Evolutionary conservation across 2,888 invertebrate species (phyloP).

Genomic region (Nemapogon koenigi): DNA sequence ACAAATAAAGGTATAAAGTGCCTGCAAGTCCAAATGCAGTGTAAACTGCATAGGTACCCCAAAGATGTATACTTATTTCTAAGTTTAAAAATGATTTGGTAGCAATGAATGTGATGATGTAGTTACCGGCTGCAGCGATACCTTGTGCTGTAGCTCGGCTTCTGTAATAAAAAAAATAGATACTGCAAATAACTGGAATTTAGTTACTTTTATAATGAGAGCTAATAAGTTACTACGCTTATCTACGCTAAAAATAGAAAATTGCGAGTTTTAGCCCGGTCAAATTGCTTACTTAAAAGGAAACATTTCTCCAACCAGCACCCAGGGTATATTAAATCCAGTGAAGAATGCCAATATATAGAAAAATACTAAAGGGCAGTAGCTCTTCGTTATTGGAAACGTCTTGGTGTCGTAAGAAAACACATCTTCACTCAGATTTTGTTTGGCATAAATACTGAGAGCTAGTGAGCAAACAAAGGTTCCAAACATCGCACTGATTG

Average conservation of each 20-base stretch:
- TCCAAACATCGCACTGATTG: slow-evolving; percentile 42
- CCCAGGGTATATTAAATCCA: slow-evolving; percentile 58
- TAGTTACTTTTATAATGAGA: too few species aligned
- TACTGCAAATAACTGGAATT: too few species aligned
- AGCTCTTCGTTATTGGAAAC: slow-evolving; percentile 39
- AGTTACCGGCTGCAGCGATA: slow-evolving; percentile 57
- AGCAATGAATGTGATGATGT: slow-evolving; percentile 53
- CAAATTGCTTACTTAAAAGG: slow-evolving; percentile 63
- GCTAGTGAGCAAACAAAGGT: slow-evolving; percentile 39
- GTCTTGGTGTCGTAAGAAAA: slow-evolving; percentile 48
- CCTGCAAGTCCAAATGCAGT: slow-evolving; percentile 48
- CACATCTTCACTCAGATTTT: slow-evolving; percentile 31
- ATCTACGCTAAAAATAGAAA: too few species aligned
- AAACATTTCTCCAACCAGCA: slow-evolving; percentile 63
- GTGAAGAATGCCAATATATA: slow-evolving; percentile 40
- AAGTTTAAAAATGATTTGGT: slow-evolving; percentile 61
- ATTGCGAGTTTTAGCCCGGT: too few species aligned
- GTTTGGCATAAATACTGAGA: slow-evolving; percentile 48
- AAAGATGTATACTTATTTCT: slow-evolving; percentile 41
- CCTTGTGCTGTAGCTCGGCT: slow-evolving; percentile 62
- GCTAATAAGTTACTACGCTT: too few species aligned
- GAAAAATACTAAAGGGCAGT: slow-evolving; percentile 42
- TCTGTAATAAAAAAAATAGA: slow-evolving; percentile 28
- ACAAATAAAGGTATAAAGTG: slow-evolving; percentile 54
- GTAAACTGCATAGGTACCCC: slow-evolving; percentile 58